Conservation (phyloP, 2,113 vertebrate species). For the Donacobius atricapilla region DNA sequence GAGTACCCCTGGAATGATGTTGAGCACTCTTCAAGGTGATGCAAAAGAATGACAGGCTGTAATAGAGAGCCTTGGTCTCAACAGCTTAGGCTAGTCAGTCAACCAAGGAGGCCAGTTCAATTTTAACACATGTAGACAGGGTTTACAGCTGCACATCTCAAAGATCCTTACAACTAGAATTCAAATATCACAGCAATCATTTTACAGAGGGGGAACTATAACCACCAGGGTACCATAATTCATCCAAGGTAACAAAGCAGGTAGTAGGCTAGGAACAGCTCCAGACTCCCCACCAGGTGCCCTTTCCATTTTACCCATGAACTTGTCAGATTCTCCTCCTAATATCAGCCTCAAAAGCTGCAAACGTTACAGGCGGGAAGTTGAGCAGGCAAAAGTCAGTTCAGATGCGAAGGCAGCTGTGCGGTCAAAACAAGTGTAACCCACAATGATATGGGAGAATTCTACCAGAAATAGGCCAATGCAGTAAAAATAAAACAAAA, state of each 20-base stretch:
- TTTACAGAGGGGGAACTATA: background rate
- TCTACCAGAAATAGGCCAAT: background rate
- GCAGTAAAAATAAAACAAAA: slow-evolving; percentile 41
- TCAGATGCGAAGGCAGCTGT: background rate
- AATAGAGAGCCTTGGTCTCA: background rate
- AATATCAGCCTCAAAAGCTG: background rate
- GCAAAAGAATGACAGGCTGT: background rate
- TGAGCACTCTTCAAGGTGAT: background rate
- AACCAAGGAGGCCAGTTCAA: background rate
- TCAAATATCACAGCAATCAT: slow-evolving; percentile 21
- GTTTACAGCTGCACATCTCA: background rate
- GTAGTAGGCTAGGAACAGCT: background rate
- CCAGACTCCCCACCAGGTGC: background rate
- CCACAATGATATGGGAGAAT: background rate
- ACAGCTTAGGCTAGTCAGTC: background rate
- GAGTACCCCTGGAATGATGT: background rate
- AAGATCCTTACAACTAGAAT: slow-evolving; percentile 9
- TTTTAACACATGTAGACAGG: background rate
- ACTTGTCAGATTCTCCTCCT: background rate
- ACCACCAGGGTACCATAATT: background rate
- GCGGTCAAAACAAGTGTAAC: slow-evolving; percentile 36
- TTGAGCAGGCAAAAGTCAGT: background rate
- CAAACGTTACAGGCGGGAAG: background rate
- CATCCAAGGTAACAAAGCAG: slow-evolving; percentile 20
- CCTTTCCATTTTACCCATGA: background rate